phyloP scores from a whole-genome alignment of 1,140 invertebrate species.

The Apis mellifera region DNA sequence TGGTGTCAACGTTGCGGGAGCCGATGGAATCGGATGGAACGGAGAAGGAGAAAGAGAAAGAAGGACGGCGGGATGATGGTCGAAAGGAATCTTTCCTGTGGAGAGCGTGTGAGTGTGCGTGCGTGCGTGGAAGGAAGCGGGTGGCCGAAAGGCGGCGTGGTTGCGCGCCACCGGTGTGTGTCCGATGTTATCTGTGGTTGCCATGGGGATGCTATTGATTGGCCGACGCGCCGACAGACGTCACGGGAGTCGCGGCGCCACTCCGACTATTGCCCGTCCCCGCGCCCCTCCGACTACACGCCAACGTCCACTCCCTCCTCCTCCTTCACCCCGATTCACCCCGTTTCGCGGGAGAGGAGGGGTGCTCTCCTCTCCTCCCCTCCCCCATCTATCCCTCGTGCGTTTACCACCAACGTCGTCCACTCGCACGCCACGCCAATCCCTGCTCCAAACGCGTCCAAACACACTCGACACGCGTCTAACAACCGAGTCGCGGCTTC shows the following conservation, averaged over 20 bases:
- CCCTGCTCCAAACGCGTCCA: constrained; percentile 31
- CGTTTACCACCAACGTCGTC: constrained; percentile 39
- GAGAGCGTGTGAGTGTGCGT: constrained; percentile 1
- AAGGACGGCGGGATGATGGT: background rate
- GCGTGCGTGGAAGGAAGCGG: constrained; percentile 54
- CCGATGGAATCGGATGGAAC: background rate
- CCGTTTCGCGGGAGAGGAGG: constrained; percentile 36
- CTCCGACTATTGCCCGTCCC: constrained; percentile 78
- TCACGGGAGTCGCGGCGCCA: constrained; percentile 81
- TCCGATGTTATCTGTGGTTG: constrained; percentile 83
- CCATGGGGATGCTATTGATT: constrained; percentile 82
- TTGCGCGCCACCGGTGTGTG: constrained; percentile 72
- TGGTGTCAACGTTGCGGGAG: background rate
- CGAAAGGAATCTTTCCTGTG: constrained; percentile 52
- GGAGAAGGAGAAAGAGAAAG: constrained; percentile 15
- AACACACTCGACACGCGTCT: constrained; percentile 35
- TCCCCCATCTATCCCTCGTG: constrained; percentile 2
- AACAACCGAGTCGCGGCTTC: constrained; percentile 1
- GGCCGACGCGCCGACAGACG: constrained; percentile 82
- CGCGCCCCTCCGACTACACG: constrained; percentile 32
- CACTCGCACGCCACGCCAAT: background rate
- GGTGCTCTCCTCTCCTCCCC: too few species aligned
- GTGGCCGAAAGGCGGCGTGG: constrained; percentile 63
- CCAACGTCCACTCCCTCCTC: constrained; percentile 53
- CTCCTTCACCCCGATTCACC: constrained; percentile 38